Evolutionary conservation across 1,140 invertebrate genomes (phyloP), one percentile per base, ranked within the genome.

Genomic region (Cherax quadricarinatus): DNA sequence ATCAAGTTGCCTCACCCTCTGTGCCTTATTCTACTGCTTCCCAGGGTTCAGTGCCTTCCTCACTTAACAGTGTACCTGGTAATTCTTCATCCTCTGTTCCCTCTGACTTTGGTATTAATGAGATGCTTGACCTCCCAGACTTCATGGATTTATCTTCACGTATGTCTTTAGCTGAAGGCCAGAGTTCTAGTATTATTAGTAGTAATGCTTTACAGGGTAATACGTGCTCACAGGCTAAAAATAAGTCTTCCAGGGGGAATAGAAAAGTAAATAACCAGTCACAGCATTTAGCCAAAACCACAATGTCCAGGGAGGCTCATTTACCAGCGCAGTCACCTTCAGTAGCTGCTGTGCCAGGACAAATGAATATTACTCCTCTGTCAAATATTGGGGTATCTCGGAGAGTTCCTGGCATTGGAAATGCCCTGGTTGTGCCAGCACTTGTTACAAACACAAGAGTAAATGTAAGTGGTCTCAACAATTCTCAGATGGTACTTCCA

Each of bases 331-430:
- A 80, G 78, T 80, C 78, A 9, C 66, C 14, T 62, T 53, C 53
- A 84, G 7, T 51, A 62, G 3, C 60, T 10, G 30, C 88, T 21
- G 24, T 48, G 60, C 30, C 70, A n/a, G 79, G 87, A 49, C 57
- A 73, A 1, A 41, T 91, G n/a, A 86, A 91, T 66, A 91, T 91
- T 73, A 91, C 89, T 62, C 89, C 89, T 24, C 73, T 91, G 82
- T 41, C 90, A 51, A 78, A 82, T 60, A 78, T 49, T 30, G 78
- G 90, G 60, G 24, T 91, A 75, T 70, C 57, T 57, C 84, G 82
- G 84, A 60, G 78, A 24, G 53, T 91, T 16, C 90, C 90, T 24
- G 90, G 84, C 60, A 86, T 87, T 73, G 90, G 90, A 18, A 81
- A 91, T 53, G 84, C 84, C 24, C 41, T 86, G 18, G 83, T 91